Conservation (phyloP, 92 coral and sea anemone genomes). For the Umimayanthus kanabou region DNA sequence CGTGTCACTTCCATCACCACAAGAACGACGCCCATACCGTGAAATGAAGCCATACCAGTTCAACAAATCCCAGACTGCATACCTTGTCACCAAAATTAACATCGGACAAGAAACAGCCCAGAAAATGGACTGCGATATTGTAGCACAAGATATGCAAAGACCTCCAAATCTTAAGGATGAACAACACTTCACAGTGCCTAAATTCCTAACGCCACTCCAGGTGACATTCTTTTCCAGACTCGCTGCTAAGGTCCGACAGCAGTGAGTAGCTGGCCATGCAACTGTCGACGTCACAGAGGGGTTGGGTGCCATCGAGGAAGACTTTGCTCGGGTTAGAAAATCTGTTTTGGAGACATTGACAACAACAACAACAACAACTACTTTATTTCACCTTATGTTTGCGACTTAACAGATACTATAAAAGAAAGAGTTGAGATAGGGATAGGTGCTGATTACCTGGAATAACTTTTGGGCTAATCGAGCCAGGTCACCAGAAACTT, state of each 20-base stretch:
- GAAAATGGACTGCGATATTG: constrained; percentile 32
- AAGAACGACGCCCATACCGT: constrained; percentile 25
- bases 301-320: constrained; percentile 25
- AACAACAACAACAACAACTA: too few relatives aligned
- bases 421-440: too few relatives aligned
- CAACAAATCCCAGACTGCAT: constrained; percentile 11
- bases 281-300: constrained; percentile 16
- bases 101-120: constrained; percentile 43
- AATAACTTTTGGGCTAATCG: too few relatives aligned
- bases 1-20: constrained; percentile 7
- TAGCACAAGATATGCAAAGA: constrained; percentile 41
- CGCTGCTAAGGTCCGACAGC: constrained; percentile 41
- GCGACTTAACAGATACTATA: too few relatives aligned
- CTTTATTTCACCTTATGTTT: too few relatives aligned
- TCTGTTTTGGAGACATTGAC: constrained; percentile 39
- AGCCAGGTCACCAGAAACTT: too few relatives aligned
- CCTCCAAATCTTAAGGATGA: constrained; percentile 14
- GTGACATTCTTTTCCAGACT: constrained; percentile 51
- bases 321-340: constrained; percentile 34
- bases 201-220: constrained; percentile 40
- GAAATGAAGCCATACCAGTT: constrained; percentile 15
- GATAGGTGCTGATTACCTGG: too few relatives aligned
- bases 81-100: constrained; percentile 27
- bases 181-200: constrained; percentile 19
- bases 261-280: neutral